phyloP scores from a whole-genome alignment of 1,140 invertebrate species.

The Heliconius melpomene region DNA sequence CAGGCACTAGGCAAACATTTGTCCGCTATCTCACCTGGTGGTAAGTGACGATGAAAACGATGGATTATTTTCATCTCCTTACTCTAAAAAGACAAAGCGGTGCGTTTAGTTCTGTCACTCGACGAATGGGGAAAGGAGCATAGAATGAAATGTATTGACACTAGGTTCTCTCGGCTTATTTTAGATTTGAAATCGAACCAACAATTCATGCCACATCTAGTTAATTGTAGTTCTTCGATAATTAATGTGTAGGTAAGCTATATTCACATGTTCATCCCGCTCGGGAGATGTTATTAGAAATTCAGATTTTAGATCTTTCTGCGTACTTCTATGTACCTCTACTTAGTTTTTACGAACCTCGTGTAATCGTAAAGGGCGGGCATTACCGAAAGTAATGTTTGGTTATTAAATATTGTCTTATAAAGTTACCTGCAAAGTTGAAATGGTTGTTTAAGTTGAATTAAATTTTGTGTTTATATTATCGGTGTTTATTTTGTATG shows the following conservation, averaged over 20 bases:
- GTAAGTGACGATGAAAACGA: too few species aligned
- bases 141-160: too few species aligned
- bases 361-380: slow-evolving; percentile 33
- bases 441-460: neutral
- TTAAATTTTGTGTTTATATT: neutral
- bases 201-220: slow-evolving; percentile 6
- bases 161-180: too few species aligned
- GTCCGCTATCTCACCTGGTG: too few species aligned
- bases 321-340: slow-evolving; percentile 33
- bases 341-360: slow-evolving; percentile 66
- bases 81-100: too few species aligned
- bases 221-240: slow-evolving; percentile 45
- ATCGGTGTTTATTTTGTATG: neutral
- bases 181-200: too few species aligned
- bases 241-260: slow-evolving; percentile 62
- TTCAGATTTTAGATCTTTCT: slow-evolving; percentile 68
- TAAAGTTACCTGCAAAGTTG: slow-evolving; percentile 28
- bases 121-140: too few species aligned
- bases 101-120: too few species aligned
- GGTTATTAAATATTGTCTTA: slow-evolving; percentile 43
- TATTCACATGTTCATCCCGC: slow-evolving; percentile 70
- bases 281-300: slow-evolving; percentile 70
- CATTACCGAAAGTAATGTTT: neutral
- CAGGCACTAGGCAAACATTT: too few species aligned
- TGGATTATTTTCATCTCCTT: too few species aligned